Conservation (phyloP, 2,113 vertebrate genomes). For the Hippopotamus amphibius region DNA sequence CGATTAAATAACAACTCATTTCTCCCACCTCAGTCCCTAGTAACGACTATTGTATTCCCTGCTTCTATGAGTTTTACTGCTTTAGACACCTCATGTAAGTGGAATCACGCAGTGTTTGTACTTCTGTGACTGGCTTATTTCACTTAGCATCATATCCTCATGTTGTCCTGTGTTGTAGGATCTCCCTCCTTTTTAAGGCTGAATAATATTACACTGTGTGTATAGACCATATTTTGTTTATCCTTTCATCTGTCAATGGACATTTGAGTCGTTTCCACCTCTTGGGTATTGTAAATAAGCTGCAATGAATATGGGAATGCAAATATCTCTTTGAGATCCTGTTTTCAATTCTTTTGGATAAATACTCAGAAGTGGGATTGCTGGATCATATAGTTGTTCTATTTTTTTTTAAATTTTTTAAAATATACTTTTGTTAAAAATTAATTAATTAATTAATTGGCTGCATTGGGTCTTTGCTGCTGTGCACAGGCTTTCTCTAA, state of each 20-base stretch:
- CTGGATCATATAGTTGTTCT: neutral
- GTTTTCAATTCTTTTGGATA: neutral
- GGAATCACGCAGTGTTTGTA: neutral
- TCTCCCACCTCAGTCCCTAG: rapidly evolving
- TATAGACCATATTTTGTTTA: neutral
- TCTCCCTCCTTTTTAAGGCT: neutral
- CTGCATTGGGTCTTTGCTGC: too few relatives aligned
- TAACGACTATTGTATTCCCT: neutral
- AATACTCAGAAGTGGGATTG: neutral
- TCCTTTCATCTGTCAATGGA: neutral
- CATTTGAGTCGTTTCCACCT: neutral
- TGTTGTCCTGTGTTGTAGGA: neutral
- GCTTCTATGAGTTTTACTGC: neutral
- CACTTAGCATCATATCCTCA: neutral
- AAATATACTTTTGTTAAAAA: too few relatives aligned
- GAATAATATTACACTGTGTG: neutral
- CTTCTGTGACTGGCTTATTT: neutral
- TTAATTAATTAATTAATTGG: too few relatives aligned
- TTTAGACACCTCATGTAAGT: rapidly evolving
- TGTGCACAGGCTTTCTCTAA: too few relatives aligned
- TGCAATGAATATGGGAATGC: neutral
- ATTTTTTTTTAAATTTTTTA: neutral
- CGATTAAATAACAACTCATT: too few relatives aligned
- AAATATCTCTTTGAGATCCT: neutral
- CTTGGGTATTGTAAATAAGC: neutral